Base-by-base conservation (phyloP, 2,113 vertebrate genomes). In the Toxotes chatareus region DNA sequence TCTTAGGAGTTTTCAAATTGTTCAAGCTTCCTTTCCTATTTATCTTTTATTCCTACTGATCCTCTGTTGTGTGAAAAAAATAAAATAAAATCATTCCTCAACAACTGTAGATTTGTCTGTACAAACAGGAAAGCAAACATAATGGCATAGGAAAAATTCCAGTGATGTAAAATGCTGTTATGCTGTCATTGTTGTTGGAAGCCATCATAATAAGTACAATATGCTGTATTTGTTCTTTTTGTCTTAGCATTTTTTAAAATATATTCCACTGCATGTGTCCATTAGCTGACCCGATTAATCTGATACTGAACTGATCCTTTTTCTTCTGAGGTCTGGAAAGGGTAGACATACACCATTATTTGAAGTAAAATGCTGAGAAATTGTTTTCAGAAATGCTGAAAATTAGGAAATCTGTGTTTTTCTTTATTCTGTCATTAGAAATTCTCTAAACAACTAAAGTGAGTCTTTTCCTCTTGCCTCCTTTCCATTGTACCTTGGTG, bases 1-100 rank as follows among this genome's bases (percentile, higher is more conserved):
- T 61, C 64, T 75, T 80, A 80, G 19, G 70, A 79, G 83, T 86
- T 80, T 83, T 77, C 64, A 90, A 92, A 94, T 90, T 76, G 85
- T 84, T 91, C 76, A 73, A 73, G 86, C 83, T 76, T 85, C 83
- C 80, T 86, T 76, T 78, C 59, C 68, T 44, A 89, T 91, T 94
- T 80, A 73, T 92, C 88, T 91, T 88, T 87, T 86, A 80, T 87
- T 84, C 83, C 64, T 61, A 47, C 82, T 84, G 83, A 90, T 89
- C 82, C 76, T 76, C 87, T 57, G 69, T 80, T 90, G 79, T 82
- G 83, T 62, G 27, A 67, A n/a, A 53, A 23, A 71, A 56, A 88
- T 27, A 73, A 72, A 69, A 49, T 17, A 49, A 17, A 49, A 87
- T 86, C 23, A 67, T 83, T 80, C 74, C 51, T 76, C 82, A 85